Conservation (phyloP, 2,113 vertebrate genomes). For the Aptenodytes patagonicus region DNA sequence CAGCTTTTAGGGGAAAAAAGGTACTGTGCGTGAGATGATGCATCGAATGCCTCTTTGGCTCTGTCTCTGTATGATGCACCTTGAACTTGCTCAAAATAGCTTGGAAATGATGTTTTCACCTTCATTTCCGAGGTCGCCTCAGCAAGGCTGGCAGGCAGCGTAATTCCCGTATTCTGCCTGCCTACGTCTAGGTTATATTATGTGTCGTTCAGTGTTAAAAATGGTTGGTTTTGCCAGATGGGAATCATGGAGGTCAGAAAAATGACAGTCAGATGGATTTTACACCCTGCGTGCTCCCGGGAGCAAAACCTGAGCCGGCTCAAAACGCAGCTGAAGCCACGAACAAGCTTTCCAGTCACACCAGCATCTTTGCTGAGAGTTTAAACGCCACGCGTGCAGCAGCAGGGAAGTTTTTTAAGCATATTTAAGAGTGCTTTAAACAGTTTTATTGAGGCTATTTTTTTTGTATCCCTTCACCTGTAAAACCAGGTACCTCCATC, state of each 20-base stretch:
- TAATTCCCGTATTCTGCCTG: background rate
- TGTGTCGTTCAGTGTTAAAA: background rate
- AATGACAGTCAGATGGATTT: background rate
- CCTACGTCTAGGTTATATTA: background rate
- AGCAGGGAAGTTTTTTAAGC: background rate
- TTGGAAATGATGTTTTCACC: background rate
- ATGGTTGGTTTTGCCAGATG: background rate
- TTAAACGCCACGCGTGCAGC: accelerated
- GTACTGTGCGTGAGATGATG: accelerated
- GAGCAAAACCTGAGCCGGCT: background rate
- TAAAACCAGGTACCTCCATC: background rate
- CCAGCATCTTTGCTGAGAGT: background rate
- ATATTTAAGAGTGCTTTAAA: background rate
- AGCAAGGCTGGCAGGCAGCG: background rate
- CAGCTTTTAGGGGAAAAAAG: background rate
- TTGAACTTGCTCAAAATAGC: background rate
- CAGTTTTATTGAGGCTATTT: background rate
- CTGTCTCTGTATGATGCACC: accelerated
- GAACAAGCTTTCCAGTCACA: background rate
- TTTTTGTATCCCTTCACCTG: background rate
- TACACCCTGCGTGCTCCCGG: background rate
- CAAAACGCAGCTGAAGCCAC: background rate
- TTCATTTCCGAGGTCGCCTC: accelerated
- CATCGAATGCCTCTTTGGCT: background rate
- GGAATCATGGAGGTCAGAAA: background rate